A percentile compares a stretch with the other conserved stretches of the same genome.
Evolutionary conservation across 1,140 invertebrate species (phyloP).

Genomic region (Amphibalanus amphitrite): DNA sequence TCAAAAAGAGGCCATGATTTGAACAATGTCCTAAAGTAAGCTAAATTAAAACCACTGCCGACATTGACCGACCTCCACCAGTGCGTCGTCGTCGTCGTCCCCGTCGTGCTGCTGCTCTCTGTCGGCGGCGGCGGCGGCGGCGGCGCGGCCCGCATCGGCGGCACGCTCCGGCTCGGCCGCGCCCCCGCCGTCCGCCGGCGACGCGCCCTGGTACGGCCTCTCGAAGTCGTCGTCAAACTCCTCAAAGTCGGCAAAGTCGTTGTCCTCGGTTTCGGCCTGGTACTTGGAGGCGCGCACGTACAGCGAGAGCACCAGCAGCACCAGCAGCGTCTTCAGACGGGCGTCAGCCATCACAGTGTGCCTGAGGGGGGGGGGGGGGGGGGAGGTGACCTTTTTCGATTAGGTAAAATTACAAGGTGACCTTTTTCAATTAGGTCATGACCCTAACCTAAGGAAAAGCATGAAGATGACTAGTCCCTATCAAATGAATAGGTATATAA

Average conservation of each 20-base stretch:
- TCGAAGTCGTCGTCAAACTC: constrained; percentile 19
- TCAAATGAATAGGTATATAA: too few species aligned
- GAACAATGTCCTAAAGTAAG: too few species aligned
- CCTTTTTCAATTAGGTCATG: too few species aligned
- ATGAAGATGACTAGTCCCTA: too few species aligned
- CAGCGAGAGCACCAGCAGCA: constrained; percentile 3
- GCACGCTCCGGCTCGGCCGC: constrained; percentile 26
- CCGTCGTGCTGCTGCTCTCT: constrained; percentile 16
- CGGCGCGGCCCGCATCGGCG: constrained; percentile 6
- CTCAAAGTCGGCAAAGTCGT: constrained; percentile 94
- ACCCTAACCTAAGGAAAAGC: too few species aligned
- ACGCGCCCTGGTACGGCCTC: constrained; percentile 9
- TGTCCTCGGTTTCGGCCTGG: constrained; percentile 50
- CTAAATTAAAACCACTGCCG: too few species aligned
- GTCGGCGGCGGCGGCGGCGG: constrained; percentile 23
- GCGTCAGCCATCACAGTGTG: not conserved
- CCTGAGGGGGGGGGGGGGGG: too few species aligned
- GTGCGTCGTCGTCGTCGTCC: constrained; percentile 25
- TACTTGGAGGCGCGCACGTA: constrained; percentile 18
- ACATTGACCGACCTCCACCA: constrained; percentile 19
- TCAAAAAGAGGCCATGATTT: too few species aligned
- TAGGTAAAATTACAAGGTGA: too few species aligned
- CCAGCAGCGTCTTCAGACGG: not conserved
- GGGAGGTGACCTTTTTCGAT: too few species aligned
- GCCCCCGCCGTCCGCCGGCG: constrained; percentile 13